A percentile compares a stretch with the other conserved stretches of the same genome.
Conservation (phyloP, 2,113 vertebrate species). For the Oncorhynchus mykiss region DNA sequence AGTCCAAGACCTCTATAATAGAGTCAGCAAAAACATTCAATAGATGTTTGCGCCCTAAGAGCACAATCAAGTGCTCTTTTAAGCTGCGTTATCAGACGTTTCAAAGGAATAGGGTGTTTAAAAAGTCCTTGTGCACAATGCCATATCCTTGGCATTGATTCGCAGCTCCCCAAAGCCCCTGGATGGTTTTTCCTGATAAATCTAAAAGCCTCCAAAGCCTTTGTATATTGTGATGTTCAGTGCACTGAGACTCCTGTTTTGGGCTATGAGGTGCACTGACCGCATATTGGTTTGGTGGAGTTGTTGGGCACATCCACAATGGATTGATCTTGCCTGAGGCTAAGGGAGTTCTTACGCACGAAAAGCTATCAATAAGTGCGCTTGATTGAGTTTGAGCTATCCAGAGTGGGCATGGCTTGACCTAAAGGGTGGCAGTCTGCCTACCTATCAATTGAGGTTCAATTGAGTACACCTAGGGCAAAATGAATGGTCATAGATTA, state of each 20-base stretch:
- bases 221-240: not conserved
- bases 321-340: not conserved
- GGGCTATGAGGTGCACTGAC: too few species aligned
- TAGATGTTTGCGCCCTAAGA: not conserved
- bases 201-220: not conserved
- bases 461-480: too few species aligned
- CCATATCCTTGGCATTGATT: conserved; percentile 7
- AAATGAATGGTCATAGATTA: too few species aligned
- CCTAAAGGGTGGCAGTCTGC: too few species aligned
- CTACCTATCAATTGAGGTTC: too few species aligned
- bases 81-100: not conserved
- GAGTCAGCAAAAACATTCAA: not conserved
- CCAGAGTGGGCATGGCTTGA: too few species aligned
- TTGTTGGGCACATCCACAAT: not conserved
- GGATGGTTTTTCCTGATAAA: not conserved
- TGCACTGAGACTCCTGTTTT: too few species aligned
- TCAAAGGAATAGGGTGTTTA: conserved; percentile 21
- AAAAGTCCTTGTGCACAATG: conserved; percentile 3
- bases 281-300: not conserved
- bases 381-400: too few species aligned
- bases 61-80: not conserved
- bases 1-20: not conserved
- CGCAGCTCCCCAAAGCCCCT: not conserved
- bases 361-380: too few species aligned
- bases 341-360: not conserved